Evolutionary conservation across 2,113 vertebrate species (phyloP).

Genomic region (Mirounga angustirostris): DNA sequence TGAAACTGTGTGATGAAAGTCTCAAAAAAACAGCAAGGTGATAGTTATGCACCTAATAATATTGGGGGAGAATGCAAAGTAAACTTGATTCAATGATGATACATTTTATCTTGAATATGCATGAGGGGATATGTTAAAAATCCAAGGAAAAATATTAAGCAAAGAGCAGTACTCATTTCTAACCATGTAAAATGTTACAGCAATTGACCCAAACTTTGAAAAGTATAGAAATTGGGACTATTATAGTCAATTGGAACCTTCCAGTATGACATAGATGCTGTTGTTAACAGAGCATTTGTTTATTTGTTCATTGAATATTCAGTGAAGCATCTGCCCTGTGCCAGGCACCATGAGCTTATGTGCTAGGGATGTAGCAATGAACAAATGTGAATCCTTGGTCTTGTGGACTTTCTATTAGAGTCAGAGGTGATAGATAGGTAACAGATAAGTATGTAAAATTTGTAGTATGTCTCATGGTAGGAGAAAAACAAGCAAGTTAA

Average conservation of each 20-base stretch:
- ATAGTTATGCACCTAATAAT: background rate
- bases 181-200: background rate
- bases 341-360: background rate
- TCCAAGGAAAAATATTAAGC: background rate
- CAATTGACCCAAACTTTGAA: background rate
- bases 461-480: background rate
- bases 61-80: background rate
- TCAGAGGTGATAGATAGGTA: background rate
- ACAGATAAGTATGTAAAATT: background rate
- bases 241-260: background rate
- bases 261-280: background rate
- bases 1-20: background rate
- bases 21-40: background rate
- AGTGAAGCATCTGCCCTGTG: fast-evolving
- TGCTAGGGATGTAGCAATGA: background rate
- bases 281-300: background rate
- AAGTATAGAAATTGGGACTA: background rate
- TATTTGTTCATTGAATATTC: background rate
- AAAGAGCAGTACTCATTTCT: background rate
- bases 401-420: background rate
- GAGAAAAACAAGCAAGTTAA: background rate
- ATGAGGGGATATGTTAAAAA: background rate
- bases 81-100: background rate
- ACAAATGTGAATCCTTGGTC: background rate
- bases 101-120: background rate